Percentiles rank a stretch among this genome's conserved stretches.
Conservation (phyloP, 1,140 invertebrate genomes). For the Drosophila malerkotliana region DNA sequence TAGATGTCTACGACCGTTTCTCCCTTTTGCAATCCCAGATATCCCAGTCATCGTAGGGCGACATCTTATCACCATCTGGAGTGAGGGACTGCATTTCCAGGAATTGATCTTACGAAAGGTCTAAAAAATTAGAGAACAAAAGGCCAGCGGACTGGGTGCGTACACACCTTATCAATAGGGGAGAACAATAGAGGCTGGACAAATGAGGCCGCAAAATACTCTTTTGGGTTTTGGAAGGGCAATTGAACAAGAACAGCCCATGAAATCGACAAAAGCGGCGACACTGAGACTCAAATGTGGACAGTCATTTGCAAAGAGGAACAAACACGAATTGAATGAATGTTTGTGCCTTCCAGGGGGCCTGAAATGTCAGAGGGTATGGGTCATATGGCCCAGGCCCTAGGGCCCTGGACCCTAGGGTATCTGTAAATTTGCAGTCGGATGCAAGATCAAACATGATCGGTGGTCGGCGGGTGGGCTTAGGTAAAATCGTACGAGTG, state of each 20-base stretch:
- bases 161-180: conserved; percentile 51
- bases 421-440: conserved; percentile 8
- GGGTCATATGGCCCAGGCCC: background rate
- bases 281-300: conserved; percentile 21
- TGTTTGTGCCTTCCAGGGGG: conserved; percentile 1
- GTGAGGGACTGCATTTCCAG: conserved; percentile 25
- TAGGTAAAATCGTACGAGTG: conserved; percentile 12
- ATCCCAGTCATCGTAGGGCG: conserved; percentile 13
- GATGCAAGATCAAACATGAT: conserved; percentile 60
- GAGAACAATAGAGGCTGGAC: conserved; percentile 34
- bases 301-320: conserved; percentile 51
- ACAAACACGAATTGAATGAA: conserved; percentile 72
- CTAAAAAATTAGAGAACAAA: conserved; percentile 12
- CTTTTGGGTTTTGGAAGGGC: conserved; percentile 11
- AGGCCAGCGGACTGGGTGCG: conserved; percentile 5
- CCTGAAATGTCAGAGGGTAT: background rate
- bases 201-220: conserved; percentile 55
- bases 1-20: background rate
- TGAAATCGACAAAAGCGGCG: conserved; percentile 29
- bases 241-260: conserved; percentile 49
- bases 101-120: conserved; percentile 18
- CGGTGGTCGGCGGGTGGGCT: conserved; percentile 27
- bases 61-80: conserved; percentile 46
- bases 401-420: background rate
- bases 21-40: conserved; percentile 51